A percentile compares a stretch with the other conserved stretches of the same genome.
Evolutionary conservation across 2,888 invertebrate species (phyloP).

Genomic region (Coenonympha arcania): DNA sequence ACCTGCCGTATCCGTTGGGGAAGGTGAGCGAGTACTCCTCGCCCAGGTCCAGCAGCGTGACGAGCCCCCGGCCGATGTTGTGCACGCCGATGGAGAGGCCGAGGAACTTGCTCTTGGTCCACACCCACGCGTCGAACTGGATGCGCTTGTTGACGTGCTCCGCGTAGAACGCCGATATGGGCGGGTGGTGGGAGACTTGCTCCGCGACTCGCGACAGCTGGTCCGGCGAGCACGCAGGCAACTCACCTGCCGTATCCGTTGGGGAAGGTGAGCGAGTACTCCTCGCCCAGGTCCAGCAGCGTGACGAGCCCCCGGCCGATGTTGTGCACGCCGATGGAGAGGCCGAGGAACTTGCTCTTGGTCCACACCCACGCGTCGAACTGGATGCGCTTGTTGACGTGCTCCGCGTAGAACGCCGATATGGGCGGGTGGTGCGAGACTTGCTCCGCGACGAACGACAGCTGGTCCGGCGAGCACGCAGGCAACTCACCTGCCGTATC

Average conservation of each 20-base stretch:
- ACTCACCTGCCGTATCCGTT: constrained; percentile 82
- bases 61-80: too few species aligned
- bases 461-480: too few species aligned
- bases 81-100: constrained; percentile 97
- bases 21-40: not conserved
- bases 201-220: too few species aligned
- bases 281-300: constrained; percentile 90
- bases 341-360: constrained; percentile 98
- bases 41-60: not conserved
- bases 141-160: too few species aligned
- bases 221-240: constrained; percentile 49
- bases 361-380: constrained; percentile 99
- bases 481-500: constrained; percentile 86
- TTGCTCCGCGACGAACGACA: too few species aligned
- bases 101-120: constrained; percentile 99
- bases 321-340: constrained; percentile 98
- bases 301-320: constrained; percentile 96
- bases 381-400: constrained; percentile 92
- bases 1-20: constrained; percentile 83
- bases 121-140: too few species aligned
- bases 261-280: constrained; percentile 97
- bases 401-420: too few species aligned
- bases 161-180: too few species aligned
- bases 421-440: too few species aligned
- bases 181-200: too few species aligned